Conservation (phyloP, 2,888 invertebrate genomes). For the Drosophila demipolita region DNA sequence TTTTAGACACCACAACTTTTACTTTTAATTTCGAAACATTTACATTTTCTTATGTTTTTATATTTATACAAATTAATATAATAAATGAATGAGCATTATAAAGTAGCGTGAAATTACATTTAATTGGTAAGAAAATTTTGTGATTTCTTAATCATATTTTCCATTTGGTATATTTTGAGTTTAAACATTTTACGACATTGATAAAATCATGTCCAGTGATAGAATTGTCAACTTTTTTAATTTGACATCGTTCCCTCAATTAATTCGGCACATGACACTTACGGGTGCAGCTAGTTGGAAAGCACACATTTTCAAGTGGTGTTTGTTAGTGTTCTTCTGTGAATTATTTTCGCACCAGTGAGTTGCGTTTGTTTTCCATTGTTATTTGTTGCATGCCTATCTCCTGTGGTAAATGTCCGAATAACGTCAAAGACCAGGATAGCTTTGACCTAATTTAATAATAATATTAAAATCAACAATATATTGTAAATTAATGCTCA, state of each 20-base stretch:
- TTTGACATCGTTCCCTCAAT: constrained; percentile 26
- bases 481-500: background rate
- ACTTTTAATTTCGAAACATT: constrained; percentile 6
- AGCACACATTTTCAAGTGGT: constrained; percentile 65
- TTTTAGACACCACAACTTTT: background rate
- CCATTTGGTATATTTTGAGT: background rate
- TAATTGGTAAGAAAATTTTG: background rate
- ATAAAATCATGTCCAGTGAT: background rate
- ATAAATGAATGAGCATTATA: background rate
- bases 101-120: background rate
- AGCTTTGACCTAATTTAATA: constrained; percentile 4
- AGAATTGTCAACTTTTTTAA: constrained; percentile 16
- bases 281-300: constrained; percentile 69
- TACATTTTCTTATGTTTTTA: background rate
- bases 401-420: constrained; percentile 7
- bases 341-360: constrained; percentile 57
- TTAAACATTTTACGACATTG: background rate
- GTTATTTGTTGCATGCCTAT: constrained; percentile 17
- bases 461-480: background rate
- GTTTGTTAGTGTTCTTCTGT: constrained; percentile 14
- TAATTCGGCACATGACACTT: constrained; percentile 48
- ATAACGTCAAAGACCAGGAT: constrained; percentile 17
- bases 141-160: background rate
- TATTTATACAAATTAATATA: background rate
- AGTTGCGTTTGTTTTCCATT: constrained; percentile 19